Percentiles rank a stretch among this genome's conserved stretches.
phyloP scores from a whole-genome alignment of 2,113 vertebrate species.

The Campylomormyrus tamandua region DNA sequence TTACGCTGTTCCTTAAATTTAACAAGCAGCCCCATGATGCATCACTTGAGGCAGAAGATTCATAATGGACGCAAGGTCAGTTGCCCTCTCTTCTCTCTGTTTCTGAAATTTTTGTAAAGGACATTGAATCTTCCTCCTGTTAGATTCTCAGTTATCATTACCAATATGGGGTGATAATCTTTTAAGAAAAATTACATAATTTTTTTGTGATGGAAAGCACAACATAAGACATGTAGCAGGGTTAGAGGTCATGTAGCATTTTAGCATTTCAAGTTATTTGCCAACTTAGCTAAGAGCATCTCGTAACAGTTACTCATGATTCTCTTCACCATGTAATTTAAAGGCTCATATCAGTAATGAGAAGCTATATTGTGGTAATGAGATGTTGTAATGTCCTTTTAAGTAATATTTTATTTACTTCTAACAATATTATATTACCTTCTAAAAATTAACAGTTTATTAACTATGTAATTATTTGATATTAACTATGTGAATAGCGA shows the following conservation, averaged over 20 bases:
- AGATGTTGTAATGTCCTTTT: no score
- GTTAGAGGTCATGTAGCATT: background rate
- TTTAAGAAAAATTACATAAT: background rate
- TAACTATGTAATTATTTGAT: no score
- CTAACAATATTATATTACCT: no score
- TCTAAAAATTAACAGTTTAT: no score
- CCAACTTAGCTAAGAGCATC: background rate
- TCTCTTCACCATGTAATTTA: background rate
- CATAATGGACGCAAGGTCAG: background rate
- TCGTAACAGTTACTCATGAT: background rate
- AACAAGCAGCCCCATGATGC: background rate
- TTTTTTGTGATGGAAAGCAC: background rate
- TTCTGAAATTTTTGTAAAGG: background rate
- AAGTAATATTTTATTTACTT: no score
- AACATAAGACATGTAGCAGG: background rate
- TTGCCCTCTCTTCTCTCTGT: background rate
- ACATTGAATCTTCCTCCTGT: background rate
- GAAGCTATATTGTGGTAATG: background rate
- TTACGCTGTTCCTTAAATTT: background rate
- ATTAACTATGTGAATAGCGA: no score
- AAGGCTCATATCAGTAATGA: background rate
- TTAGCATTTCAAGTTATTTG: background rate
- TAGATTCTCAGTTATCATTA: background rate
- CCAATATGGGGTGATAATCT: background rate
- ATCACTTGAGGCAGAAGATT: background rate